Conservation (phyloP, 2,113 vertebrate species). For the Hypanus sabinus region DNA sequence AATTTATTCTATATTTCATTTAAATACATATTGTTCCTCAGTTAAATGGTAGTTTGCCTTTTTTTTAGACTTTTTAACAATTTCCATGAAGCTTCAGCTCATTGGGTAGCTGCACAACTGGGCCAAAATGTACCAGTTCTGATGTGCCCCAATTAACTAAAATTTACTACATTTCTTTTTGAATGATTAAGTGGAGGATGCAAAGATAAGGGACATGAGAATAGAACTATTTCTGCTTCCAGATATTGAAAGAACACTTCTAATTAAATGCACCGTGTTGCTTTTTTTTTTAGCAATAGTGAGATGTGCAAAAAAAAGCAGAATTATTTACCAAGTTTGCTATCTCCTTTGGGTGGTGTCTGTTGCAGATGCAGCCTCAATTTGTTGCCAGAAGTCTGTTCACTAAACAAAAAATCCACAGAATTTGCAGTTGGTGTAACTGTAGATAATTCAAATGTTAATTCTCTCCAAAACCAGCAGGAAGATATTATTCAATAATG, state of each 20-base stretch:
- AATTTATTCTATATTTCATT: too few relatives aligned
- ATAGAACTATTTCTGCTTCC: neutral
- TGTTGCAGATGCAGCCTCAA: slow-evolving; percentile 41
- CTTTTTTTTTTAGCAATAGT: neutral
- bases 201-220: neutral
- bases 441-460: neutral
- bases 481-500: neutral
- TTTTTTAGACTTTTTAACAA: too few relatives aligned
- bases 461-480: neutral
- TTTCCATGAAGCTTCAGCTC: too few relatives aligned
- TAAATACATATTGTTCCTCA: too few relatives aligned
- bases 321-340: slow-evolving; percentile 56
- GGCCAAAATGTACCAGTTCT: too few relatives aligned
- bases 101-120: too few relatives aligned
- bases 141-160: too few relatives aligned
- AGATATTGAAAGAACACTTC: neutral
- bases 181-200: neutral
- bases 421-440: neutral
- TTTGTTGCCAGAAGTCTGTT: neutral
- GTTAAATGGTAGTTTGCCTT: too few relatives aligned
- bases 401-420: neutral
- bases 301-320: neutral
- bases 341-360: slow-evolving; percentile 50
- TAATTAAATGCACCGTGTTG: neutral
- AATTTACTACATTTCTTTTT: neutral